Evolutionary conservation across 2,113 vertebrate species (phyloP).

Genomic region (Acanthisitta chloris): DNA sequence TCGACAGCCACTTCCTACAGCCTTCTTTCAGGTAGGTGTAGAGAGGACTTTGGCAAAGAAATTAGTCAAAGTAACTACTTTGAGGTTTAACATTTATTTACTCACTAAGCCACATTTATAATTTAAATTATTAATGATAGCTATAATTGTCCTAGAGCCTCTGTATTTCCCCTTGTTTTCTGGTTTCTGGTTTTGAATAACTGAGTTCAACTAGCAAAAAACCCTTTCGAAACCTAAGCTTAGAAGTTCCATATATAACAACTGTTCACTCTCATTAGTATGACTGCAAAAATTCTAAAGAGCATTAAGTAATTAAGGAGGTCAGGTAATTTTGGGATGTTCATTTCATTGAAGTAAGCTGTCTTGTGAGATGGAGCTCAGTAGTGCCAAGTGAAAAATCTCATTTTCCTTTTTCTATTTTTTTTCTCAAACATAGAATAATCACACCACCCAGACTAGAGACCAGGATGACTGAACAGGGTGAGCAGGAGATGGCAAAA

Average conservation of each 20-base stretch:
- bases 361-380: background rate
- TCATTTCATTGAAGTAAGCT: background rate
- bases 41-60: background rate
- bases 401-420: background rate
- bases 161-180: background rate
- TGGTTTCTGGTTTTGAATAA: background rate
- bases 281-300: background rate
- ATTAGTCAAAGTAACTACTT: background rate
- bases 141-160: background rate
- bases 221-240: background rate
- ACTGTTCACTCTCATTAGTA: background rate
- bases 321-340: background rate
- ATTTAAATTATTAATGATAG: background rate
- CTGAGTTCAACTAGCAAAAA: background rate
- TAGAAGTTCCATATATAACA: background rate
- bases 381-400: background rate
- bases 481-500: background rate
- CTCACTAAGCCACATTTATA: background rate
- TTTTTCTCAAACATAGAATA: background rate
- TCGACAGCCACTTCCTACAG: rapidly evolving
- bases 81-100: background rate
- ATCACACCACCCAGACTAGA: background rate
- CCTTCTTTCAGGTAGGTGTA: background rate
- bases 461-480: background rate
- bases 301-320: background rate